Evolutionary conservation across 2,888 invertebrate genomes (phyloP).

Genomic region (Pheosia tremula): DNA sequence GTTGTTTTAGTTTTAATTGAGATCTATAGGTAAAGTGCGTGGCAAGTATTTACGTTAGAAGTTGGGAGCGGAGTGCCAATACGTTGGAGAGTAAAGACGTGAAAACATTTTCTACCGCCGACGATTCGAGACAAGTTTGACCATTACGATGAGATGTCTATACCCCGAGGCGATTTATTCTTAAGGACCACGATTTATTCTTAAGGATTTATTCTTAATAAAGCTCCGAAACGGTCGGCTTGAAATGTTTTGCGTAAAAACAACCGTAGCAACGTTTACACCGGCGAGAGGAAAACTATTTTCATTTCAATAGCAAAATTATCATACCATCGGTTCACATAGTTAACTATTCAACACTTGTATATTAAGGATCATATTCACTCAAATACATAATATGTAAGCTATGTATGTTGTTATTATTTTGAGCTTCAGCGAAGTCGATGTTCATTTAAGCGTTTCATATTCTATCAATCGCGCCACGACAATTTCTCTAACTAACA

Average conservation of each 20-base stretch:
- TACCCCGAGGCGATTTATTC: slow-evolving; percentile 32
- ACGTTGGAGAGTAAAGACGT: slow-evolving; percentile 18
- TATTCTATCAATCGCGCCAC: slow-evolving; percentile 31
- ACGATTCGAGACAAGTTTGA: slow-evolving; percentile 24
- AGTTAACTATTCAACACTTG: slow-evolving; percentile 10
- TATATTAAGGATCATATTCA: slow-evolving; percentile 13
- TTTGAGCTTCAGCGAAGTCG: slow-evolving; percentile 26
- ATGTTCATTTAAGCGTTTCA: slow-evolving; percentile 37
- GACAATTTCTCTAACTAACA: slow-evolving; percentile 24
- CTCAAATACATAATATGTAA: slow-evolving; percentile 7
- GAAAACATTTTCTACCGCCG: slow-evolving; percentile 23
- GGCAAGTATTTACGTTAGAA: slow-evolving; percentile 32
- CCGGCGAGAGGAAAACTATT: slow-evolving; percentile 16
- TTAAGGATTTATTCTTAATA: no score
- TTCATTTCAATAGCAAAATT: slow-evolving; percentile 23
- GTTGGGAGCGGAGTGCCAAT: slow-evolving; percentile 10
- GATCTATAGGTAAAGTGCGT: slow-evolving; percentile 25
- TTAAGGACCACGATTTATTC: slow-evolving; percentile 36
- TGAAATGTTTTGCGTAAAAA: slow-evolving; percentile 26
- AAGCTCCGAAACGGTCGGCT: slow-evolving; percentile 27
- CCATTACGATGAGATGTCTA: slow-evolving; percentile 29
- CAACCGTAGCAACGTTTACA: slow-evolving; percentile 19
- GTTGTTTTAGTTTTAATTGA: slow-evolving; percentile 39
- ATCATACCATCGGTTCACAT: neutral
- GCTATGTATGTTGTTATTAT: slow-evolving; percentile 27